Base-by-base conservation (phyloP, 2,888 invertebrate genomes). In the Drosophila tanythrix region DNA sequence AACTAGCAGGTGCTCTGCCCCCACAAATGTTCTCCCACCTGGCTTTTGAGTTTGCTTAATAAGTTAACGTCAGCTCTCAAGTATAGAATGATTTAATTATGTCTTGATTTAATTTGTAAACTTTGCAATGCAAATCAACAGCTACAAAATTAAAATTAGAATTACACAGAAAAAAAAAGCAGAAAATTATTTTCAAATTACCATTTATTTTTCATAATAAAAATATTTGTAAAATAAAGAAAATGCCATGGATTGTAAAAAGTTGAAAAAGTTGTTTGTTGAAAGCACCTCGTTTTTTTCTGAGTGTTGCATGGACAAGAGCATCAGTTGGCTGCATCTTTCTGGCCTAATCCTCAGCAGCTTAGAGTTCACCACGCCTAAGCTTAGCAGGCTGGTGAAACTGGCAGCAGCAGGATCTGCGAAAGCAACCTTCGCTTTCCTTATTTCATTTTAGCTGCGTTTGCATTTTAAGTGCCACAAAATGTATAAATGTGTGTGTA, bases 41-140 rank as follows among this genome's bases (percentile, higher is more conserved):
- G 11, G 13, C 29, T 21, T 18, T 27, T 15, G 46, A 46, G 18
- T 18, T 35, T 66, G 25, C 53, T 38, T 18, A 11, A 31, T 31
- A 68, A 57, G 48, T 29, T 31, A 35, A 40, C 27, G 57, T 35
- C 18, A 33, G 48, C 59, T 59, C 56, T 38, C 60, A 36, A 60
- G 50, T 75, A 70, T 55, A 51, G 59, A 56, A 46, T 81, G 58
- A 81, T 81, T 81, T 81, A 83, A 81, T 83, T 81, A 81, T 70
- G 64, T 76, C 80, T 76, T 70, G 74, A 81, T 71, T 80, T 80
- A 51, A 70, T 67, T 61, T 31, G 3, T 31, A 61, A 74, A 73
- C 68, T 73, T 70, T 70, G 62, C 50, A 68, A 81, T 73, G 73
- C 70, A 69, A 79, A 82, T 71, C 51, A 62, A 31, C 48, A 40